Evolutionary conservation across 2,888 invertebrate species (phyloP).

Genomic region (Lottia gigantea): DNA sequence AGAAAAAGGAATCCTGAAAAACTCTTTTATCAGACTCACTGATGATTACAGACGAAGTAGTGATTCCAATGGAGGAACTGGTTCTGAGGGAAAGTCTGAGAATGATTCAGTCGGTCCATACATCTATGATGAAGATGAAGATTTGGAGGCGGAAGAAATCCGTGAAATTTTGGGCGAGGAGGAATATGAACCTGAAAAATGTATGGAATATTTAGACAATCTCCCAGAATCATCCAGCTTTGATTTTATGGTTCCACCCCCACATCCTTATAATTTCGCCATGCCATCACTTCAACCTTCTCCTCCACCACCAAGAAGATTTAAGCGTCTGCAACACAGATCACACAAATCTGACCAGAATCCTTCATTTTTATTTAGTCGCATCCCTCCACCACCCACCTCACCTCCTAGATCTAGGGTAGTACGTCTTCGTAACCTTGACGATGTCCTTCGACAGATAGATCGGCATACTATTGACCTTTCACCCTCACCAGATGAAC

Average conservation of each 20-base stretch:
- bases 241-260: conserved; percentile 57
- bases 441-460: conserved; percentile 50
- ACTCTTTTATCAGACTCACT: conserved; percentile 39
- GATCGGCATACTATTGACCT: conserved; percentile 57
- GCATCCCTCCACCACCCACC: conserved; percentile 38
- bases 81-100: conserved; percentile 38
- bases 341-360: conserved; percentile 22
- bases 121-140: conserved; percentile 51
- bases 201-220: conserved; percentile 50
- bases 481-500: conserved; percentile 60
- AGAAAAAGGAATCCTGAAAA: conserved; percentile 63
- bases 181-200: conserved; percentile 40
- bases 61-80: conserved; percentile 48
- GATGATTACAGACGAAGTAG: conserved; percentile 42
- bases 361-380: conserved; percentile 49
- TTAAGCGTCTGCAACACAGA: conserved; percentile 18
- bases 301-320: conserved; percentile 39
- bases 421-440: conserved; percentile 51
- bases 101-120: conserved; percentile 52
- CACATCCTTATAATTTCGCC: conserved; percentile 49
- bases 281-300: conserved; percentile 44
- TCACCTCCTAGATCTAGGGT: conserved; percentile 57
- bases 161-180: conserved; percentile 54
- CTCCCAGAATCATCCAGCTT: conserved; percentile 55
- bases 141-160: conserved; percentile 56